These are phyloP conservation scores for Sebastes fasciatus DNA, from an alignment of 2,113 vertebrate species.

Conservation along the genomic window DNA sequence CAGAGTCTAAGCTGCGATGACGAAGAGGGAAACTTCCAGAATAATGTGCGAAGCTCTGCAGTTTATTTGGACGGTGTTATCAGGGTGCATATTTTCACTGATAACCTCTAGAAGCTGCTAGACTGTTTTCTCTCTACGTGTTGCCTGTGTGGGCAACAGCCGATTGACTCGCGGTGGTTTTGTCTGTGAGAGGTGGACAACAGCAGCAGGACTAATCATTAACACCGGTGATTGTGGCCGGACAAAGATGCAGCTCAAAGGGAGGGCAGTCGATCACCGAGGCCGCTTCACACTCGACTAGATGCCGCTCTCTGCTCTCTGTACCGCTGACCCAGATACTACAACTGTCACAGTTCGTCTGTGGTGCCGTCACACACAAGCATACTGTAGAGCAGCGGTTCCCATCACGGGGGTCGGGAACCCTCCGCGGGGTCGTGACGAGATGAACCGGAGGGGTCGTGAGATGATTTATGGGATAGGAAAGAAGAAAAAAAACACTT, in stretches of 20 bases:
- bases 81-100: slow-evolving; percentile 40
- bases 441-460: background rate
- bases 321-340: slow-evolving; percentile 1
- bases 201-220: slow-evolving; percentile 68
- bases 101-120: slow-evolving; percentile 23
- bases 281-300: slow-evolving; percentile 30
- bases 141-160: slow-evolving; percentile 19
- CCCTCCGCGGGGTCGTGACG: background rate
- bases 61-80: slow-evolving; percentile 8
- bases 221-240: slow-evolving; percentile 35
- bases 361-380: slow-evolving; percentile 1
- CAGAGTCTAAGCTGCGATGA: slow-evolving; percentile 12
- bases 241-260: slow-evolving; percentile 59
- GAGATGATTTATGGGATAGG: background rate
- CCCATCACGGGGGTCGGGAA: background rate
- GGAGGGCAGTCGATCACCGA: slow-evolving; percentile 17
- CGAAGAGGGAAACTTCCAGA: background rate
- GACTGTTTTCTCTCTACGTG: too few relatives aligned
- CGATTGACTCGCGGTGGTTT: slow-evolving; percentile 33
- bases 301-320: slow-evolving; percentile 30
- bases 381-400: background rate
- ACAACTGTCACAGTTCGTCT: slow-evolving; percentile 16
- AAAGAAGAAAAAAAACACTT: background rate
- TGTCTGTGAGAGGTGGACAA: slow-evolving; percentile 44
- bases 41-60: background rate